A percentile compares a stretch with the other conserved stretches of the same genome.
phyloP scores from a whole-genome alignment of 2,888 invertebrate species.

The Geotrupes spiniger region DNA sequence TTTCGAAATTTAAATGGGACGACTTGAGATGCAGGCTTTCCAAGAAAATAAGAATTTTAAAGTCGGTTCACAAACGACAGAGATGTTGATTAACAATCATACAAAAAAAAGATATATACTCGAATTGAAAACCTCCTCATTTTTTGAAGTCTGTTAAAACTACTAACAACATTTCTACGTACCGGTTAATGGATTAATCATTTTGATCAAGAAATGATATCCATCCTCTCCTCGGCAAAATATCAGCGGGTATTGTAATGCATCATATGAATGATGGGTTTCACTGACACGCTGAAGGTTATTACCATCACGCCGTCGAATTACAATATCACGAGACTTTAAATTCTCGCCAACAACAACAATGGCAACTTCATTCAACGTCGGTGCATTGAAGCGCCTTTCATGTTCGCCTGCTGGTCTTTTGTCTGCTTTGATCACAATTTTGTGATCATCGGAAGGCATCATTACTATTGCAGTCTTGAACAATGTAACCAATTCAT shows the following conservation, averaged over 20 bases:
- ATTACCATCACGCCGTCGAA: conserved; percentile 27
- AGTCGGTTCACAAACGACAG: no score
- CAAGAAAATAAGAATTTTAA: no score
- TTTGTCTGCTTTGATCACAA: conserved; percentile 42
- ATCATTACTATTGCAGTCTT: conserved; percentile 36
- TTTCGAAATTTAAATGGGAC: no score
- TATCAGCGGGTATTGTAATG: conserved; percentile 41
- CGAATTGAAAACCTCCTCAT: no score
- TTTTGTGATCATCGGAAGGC: conserved; percentile 37
- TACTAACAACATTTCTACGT: conserved; percentile 3
- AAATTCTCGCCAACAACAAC: conserved; percentile 40
- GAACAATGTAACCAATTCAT: conserved; percentile 37
- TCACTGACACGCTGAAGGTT: conserved; percentile 31
- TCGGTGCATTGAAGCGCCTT: conserved; percentile 41
- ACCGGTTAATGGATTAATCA: conserved; percentile 29
- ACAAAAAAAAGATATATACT: no score
- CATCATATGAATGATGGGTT: conserved; percentile 40
- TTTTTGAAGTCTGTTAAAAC: no score
- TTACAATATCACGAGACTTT: conserved; percentile 39
- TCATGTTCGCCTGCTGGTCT: conserved; percentile 36
- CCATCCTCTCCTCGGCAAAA: conserved; percentile 33
- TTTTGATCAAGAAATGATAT: conserved; percentile 30
- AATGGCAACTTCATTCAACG: conserved; percentile 41
- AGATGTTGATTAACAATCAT: no score
- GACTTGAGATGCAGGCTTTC: no score